A percentile compares a stretch with the other conserved stretches of the same genome.
Conservation (phyloP, 2,113 vertebrate genomes). For the Pituophis catenifer region DNA sequence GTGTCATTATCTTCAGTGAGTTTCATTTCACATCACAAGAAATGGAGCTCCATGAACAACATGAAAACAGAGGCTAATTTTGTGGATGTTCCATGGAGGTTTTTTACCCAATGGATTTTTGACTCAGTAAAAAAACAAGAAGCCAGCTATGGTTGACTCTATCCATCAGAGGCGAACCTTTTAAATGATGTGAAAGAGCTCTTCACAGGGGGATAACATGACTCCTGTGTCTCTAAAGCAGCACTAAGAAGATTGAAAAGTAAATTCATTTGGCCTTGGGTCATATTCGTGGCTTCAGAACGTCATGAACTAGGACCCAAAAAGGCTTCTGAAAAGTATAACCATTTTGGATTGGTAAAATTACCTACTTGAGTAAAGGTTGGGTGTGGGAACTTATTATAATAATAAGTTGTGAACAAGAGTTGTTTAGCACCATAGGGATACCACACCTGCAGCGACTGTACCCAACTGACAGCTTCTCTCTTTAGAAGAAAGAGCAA, state of each 20-base stretch:
- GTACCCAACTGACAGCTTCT: constrained; percentile 66
- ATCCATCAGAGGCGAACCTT: no score
- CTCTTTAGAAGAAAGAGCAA: constrained; percentile 75
- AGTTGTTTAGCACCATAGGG: constrained; percentile 61
- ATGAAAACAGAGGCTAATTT: not conserved
- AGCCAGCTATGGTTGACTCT: not conserved
- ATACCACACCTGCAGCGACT: constrained; percentile 66
- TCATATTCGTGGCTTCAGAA: not conserved
- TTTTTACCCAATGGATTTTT: not conserved
- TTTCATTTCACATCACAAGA: not conserved
- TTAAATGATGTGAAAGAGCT: not conserved
- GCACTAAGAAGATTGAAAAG: not conserved
- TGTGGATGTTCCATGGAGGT: not conserved
- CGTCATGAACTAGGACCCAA: no score
- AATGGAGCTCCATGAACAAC: not conserved
- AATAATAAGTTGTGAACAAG: constrained; percentile 56
- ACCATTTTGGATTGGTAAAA: not conserved
- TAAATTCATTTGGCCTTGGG: accelerated
- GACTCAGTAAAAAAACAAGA: not conserved
- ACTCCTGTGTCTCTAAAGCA: not conserved
- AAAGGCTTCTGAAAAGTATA: accelerated
- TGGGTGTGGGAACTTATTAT: not conserved
- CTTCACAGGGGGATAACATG: no score
- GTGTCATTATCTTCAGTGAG: not conserved
- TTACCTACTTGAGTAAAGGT: not conserved